These are phyloP conservation scores for Ophraella communa DNA, from an alignment of 2,888 invertebrate genomes.

Conservation along the genomic window DNA sequence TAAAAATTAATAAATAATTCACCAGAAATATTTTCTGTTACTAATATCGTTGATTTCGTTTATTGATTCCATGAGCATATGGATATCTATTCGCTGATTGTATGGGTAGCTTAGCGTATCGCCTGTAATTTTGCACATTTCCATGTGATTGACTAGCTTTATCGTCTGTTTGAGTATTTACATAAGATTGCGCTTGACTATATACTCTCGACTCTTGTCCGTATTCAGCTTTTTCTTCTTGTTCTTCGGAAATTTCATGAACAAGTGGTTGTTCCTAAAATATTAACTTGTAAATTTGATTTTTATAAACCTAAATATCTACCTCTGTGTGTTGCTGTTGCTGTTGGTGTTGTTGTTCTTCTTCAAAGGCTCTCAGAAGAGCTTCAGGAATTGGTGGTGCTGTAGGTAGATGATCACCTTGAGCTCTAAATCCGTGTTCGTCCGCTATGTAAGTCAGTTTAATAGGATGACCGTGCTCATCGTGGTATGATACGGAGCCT, in stretches of 20 bases:
- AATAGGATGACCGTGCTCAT: slow-evolving; percentile 75
- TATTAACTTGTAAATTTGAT: not conserved
- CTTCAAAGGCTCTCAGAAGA: slow-evolving; percentile 71
- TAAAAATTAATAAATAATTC: no score
- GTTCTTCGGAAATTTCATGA: not conserved
- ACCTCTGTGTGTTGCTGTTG: no score
- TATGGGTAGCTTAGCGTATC: not conserved
- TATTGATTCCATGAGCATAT: not conserved
- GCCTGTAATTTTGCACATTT: not conserved
- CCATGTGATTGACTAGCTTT: not conserved
- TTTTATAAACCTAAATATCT: no score
- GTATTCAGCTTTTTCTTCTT: slow-evolving; percentile 1
- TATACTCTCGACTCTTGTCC: not conserved
- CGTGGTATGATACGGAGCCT: slow-evolving; percentile 74
- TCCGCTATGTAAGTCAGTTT: slow-evolving; percentile 73
- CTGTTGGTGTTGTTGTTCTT: slow-evolving; percentile 32
- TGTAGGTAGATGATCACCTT: slow-evolving; percentile 79
- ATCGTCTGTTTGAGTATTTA: not conserved
- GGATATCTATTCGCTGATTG: not conserved
- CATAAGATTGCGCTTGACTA: slow-evolving; percentile 10
- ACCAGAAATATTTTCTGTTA: no score
- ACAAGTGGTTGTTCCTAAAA: not conserved
- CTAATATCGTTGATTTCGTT: not conserved
- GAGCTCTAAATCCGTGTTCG: slow-evolving; percentile 69
- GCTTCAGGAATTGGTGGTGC: slow-evolving; percentile 81